Percentiles rank a stretch among this genome's conserved stretches.
phyloP scores from a whole-genome alignment of 2,888 invertebrate species.

The Limnephilus lunatus region DNA sequence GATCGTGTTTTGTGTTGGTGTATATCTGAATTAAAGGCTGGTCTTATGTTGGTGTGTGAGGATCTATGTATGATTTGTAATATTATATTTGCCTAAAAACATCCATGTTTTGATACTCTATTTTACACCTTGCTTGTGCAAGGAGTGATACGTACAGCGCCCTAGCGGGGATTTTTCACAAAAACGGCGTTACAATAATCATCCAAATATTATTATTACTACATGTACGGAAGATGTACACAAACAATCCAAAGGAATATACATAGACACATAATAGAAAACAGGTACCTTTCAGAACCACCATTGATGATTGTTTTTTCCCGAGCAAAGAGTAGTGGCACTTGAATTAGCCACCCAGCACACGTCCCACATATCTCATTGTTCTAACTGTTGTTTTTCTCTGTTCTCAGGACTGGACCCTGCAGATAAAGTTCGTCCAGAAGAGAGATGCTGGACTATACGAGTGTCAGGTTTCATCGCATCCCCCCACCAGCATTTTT shows the following conservation, averaged over 20 bases:
- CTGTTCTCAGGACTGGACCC: conserved; percentile 87
- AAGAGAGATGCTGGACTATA: conserved; percentile 90
- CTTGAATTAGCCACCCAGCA: not conserved
- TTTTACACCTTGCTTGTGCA: too few relatives aligned
- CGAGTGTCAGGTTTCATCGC: conserved; percentile 94
- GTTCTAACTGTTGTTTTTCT: not conserved
- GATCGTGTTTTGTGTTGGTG: too few relatives aligned
- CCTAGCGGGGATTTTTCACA: too few relatives aligned
- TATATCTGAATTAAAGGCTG: too few relatives aligned
- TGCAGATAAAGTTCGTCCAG: conserved; percentile 93
- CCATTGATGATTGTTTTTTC: not conserved
- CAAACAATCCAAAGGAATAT: not conserved
- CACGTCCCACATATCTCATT: not conserved
- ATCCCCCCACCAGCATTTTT: conserved; percentile 94
- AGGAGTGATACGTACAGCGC: too few relatives aligned
- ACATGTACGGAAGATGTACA: not conserved
- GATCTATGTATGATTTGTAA: too few relatives aligned
- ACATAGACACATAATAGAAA: not conserved
- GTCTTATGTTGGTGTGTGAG: too few relatives aligned
- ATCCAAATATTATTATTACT: too few relatives aligned
- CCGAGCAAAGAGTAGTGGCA: not conserved
- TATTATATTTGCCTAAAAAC: too few relatives aligned
- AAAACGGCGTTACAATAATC: too few relatives aligned
- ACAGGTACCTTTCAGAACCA: not conserved
- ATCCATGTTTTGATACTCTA: too few relatives aligned